Percentiles rank a stretch among this genome's conserved stretches.
phyloP scores from a whole-genome alignment of 2,888 invertebrate genomes.

The Nephrotoma guestfalica region DNA sequence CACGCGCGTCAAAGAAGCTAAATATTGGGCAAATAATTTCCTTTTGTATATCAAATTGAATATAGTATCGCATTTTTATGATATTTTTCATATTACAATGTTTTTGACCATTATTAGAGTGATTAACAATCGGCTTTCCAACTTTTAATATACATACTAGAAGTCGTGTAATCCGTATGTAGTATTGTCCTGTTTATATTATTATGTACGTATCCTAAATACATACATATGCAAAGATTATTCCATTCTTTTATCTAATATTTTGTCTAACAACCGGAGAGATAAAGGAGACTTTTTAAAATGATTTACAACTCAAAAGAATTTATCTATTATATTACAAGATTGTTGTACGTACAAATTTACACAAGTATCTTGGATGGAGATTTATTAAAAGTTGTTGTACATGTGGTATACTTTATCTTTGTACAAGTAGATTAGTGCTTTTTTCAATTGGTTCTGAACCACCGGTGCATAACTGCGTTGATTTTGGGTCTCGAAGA shows the following conservation, averaged over 20 bases:
- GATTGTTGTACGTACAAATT: neutral
- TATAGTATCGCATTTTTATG: neutral
- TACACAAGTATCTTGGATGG: no score
- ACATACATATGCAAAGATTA: neutral
- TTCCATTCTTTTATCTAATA: neutral
- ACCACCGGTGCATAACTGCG: no score
- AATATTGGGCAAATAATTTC: neutral
- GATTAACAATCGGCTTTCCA: neutral
- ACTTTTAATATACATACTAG: neutral
- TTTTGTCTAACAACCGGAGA: neutral
- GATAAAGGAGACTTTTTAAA: neutral
- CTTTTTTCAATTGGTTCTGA: no score
- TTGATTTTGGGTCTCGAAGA: no score
- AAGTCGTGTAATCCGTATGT: neutral
- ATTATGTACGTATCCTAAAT: neutral
- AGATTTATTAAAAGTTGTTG: no score
- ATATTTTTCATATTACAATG: neutral
- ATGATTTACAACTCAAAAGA: neutral
- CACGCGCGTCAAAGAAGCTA: neutral
- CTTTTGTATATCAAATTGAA: neutral
- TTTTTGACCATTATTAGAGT: neutral
- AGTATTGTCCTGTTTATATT: neutral
- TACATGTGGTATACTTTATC: no score
- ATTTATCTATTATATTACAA: neutral
- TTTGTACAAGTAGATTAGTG: no score